Base-by-base conservation (phyloP, 2,888 invertebrate species). In the Macrophya annulata region DNA sequence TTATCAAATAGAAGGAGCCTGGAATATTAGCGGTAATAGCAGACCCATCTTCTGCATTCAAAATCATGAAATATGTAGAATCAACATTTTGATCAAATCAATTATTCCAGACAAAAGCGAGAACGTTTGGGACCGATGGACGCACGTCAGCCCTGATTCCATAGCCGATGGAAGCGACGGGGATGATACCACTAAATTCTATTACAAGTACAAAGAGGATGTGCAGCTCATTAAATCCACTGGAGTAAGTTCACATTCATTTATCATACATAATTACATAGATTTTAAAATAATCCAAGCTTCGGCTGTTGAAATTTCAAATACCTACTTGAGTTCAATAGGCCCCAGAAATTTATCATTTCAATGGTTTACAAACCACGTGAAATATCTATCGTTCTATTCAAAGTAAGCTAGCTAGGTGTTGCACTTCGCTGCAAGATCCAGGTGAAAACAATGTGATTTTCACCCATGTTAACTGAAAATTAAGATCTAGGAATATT, bases 1-100 rank as follows among this genome's bases (percentile, higher is more conserved):
- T 81, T 94, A 93, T 87, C 95, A 96, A 93, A 95, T 95, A 65
- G 95, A 95, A 93, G 95, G 95, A 86, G 95, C 94, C 3, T 95
- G 95, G 95, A 93, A 95, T 88, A 88, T 84, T 62, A 89, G 90
- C 90, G 94, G 91, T 93, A 90, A 89, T 89, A 85, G 4, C 62
- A 4, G 8, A 21, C 72, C 9, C n/a, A 21, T 9, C n/a, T 72
- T 4, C n/a, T n/a, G 2, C 43, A 21, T 45, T 45, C n/a, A 72
- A 45, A 45, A 1, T 31, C 15, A 10, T 43, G 10, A n/a, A 43
- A 72, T 45, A 43, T 45, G 45, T 4, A 8, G 10, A 17, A 43
- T 21, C 1, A 40, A 10, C 12, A 9, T 12, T 45, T 72, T n/a
- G 40, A 25, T n/a, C 4, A n/a, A 72, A n/a, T 77, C 1, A 72